These are phyloP conservation scores for Amphilophus citrinellus DNA, from an alignment of 2,113 vertebrate species.

Conservation along the genomic window DNA sequence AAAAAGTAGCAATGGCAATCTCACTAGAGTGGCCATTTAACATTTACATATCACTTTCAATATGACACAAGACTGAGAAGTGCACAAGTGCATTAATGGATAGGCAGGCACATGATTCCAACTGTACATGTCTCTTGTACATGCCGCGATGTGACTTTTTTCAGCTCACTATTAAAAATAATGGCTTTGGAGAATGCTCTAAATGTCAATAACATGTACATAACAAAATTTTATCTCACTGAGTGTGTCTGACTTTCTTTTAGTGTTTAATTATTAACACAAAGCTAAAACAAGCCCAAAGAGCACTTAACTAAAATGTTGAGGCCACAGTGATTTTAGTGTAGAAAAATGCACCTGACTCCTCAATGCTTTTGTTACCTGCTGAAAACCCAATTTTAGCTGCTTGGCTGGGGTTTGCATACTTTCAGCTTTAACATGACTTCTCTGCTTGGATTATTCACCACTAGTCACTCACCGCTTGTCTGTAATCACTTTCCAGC, in stretches of 20 bases:
- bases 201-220: not conserved
- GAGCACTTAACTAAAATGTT: slow-evolving; percentile 7
- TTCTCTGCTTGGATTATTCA: no score
- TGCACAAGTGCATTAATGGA: not conserved
- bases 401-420: not conserved
- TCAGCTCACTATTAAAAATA: slow-evolving; percentile 6
- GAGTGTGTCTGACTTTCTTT: not conserved
- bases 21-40: not conserved
- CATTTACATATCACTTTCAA: slow-evolving; percentile 10
- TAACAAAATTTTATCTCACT: not conserved
- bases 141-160: not conserved
- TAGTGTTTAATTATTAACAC: not conserved
- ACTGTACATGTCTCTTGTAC: not conserved
- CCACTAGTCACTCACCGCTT: no score
- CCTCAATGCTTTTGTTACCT: not conserved
- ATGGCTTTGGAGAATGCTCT: not conserved
- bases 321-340: not conserved
- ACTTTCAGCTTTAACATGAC: not conserved
- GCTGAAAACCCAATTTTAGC: not conserved
- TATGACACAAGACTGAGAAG: not conserved
- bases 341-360: not conserved
- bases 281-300: not conserved
- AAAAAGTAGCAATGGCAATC: not conserved
- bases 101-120: not conserved
- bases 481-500: no score